Evolutionary conservation across 2,797 vertebrate species (phyloP).

Genomic region (Syndactyla subalaris): DNA sequence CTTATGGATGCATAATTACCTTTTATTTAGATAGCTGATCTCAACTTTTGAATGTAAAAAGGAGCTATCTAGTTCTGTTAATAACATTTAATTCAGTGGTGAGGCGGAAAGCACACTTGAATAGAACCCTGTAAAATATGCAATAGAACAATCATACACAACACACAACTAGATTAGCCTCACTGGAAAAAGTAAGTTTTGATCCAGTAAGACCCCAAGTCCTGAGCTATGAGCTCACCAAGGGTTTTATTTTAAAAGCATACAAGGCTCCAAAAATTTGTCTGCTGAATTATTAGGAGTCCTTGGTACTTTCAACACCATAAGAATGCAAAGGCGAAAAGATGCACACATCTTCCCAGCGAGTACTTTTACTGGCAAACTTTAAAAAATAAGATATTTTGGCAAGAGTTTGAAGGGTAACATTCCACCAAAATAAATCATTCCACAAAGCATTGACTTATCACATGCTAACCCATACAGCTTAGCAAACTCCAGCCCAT

Average conservation of each 20-base stretch:
- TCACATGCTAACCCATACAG: too few species aligned
- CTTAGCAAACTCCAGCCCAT: not conserved
- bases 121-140: not conserved
- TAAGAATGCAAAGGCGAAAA: not conserved
- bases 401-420: not conserved
- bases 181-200: not conserved
- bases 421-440: not conserved
- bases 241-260: not conserved
- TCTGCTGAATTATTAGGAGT: not conserved
- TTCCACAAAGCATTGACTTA: not conserved
- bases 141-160: accelerated
- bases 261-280: not conserved
- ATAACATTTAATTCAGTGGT: not conserved
- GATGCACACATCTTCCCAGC: not conserved
- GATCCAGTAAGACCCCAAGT: not conserved
- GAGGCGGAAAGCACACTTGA: not conserved
- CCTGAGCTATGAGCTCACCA: not conserved
- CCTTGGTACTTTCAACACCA: not conserved
- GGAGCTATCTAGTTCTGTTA: not conserved
- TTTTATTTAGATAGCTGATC: not conserved
- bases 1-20: not conserved
- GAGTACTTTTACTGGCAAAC: not conserved
- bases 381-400: not conserved
- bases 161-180: not conserved
- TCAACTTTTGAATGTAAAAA: not conserved